phyloP scores from a whole-genome alignment of 2,888 invertebrate genomes.

The Plagodis pulveraria region DNA sequence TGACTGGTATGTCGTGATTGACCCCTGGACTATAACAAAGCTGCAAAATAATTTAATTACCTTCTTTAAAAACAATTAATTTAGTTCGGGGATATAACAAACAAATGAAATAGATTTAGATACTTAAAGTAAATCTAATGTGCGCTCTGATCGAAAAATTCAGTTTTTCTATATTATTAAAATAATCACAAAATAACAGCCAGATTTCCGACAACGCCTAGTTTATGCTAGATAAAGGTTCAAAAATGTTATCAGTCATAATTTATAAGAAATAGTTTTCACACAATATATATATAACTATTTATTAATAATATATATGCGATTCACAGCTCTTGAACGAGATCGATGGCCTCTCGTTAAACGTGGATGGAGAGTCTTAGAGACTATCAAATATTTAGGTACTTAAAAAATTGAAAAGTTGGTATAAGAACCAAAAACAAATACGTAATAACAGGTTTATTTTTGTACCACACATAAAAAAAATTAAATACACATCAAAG shows the following conservation, averaged over 20 bases:
- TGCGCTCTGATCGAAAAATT: conserved; percentile 27
- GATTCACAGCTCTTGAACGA: conserved; percentile 57
- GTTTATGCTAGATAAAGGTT: conserved; percentile 66
- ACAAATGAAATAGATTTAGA: no score
- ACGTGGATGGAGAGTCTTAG: conserved; percentile 1
- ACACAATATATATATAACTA: conserved; percentile 19
- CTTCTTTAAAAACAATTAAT: no score
- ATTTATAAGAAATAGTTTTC: conserved; percentile 71
- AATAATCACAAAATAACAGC: conserved; percentile 72
- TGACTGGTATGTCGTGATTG: no score
- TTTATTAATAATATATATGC: conserved; percentile 50
- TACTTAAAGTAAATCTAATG: conserved; percentile 6
- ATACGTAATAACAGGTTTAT: no score
- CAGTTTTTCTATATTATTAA: conserved; percentile 38
- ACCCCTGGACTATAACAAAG: no score
- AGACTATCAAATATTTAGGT: neutral
- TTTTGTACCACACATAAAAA: no score
- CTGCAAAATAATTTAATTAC: no score
- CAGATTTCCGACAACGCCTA: conserved; percentile 66
- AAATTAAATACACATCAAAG: no score
- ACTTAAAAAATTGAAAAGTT: no score
- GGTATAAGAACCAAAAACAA: no score
- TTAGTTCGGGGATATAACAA: no score
- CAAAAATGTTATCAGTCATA: conserved; percentile 79
- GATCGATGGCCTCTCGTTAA: conserved; percentile 32